Base-by-base conservation (phyloP, 2,888 invertebrate species). In the Prostheceraeus crozeri region DNA sequence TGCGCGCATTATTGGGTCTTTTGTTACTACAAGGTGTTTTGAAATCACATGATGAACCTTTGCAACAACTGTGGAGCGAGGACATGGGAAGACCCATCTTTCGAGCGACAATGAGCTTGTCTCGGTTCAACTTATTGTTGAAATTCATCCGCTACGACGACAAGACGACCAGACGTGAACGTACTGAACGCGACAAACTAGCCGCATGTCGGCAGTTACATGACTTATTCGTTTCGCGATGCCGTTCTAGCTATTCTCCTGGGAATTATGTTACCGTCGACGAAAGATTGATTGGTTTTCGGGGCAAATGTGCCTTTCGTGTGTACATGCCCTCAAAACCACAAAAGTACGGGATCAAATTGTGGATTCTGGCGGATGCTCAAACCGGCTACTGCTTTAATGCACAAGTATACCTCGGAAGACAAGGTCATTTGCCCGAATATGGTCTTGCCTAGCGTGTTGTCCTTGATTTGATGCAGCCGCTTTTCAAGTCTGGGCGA, bases 241-340 rank as follows among this genome's bases (percentile, higher is more conserved):
- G 48, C 28, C 48, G 48, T 28, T 30, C 25, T 4, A 48, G 23
- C 27, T 48, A 48, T 30, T 25, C 28, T 30, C 25, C 48, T 28
- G 48, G 48, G 28, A n/a, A n/a, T n/a, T 28, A 48, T 30, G 48
- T 48, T 48, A 48, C 48, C 25, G 28, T 48, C 48, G 48, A 48
- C 48, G 27, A 48, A 48, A 25, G 6, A 48, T 48, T 48, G 48
- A 48, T 48, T 48, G 27, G 25, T 28, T 23, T 48, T 30, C 25
- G 48, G 28, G 8, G 23, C 25, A 25, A 14, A 28, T 48, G 48
- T 30, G 14, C 16, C 40, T 40, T 40, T 40, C 14, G 40, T 16
- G 19, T 23, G 19, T 40, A 40, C 19, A 40, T 40, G 14, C 40
- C 40, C 19, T 40, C 40, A n/a, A 40, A 40, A 21, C 40, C 40